A percentile compares a stretch with the other conserved stretches of the same genome.
Evolutionary conservation across 2,888 invertebrate genomes (phyloP).

Genomic region (Clostera curtula): DNA sequence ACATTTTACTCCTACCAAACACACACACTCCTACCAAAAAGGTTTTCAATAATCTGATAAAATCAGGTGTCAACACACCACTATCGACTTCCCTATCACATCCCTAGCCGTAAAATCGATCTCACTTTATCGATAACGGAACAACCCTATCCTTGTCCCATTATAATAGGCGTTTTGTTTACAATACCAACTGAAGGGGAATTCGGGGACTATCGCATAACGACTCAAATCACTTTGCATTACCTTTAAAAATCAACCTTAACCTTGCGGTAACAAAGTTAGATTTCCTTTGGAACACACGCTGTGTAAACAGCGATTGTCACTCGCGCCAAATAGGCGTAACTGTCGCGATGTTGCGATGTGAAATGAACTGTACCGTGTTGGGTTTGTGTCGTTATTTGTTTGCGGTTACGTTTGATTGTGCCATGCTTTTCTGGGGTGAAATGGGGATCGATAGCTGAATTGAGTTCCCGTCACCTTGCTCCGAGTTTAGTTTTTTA

Average conservation of each 20-base stretch:
- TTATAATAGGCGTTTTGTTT: constrained; percentile 73
- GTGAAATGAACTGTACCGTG: constrained; percentile 20
- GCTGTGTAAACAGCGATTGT: constrained; percentile 12
- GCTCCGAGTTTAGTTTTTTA: constrained; percentile 29
- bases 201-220: constrained; percentile 26
- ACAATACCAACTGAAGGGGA: constrained; percentile 65
- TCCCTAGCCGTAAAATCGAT: constrained; percentile 17
- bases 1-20: too few species aligned
- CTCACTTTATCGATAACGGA: constrained; percentile 25
- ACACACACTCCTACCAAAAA: not conserved
- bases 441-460: constrained; percentile 43
- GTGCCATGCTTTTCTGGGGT: constrained; percentile 9
- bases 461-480: constrained; percentile 47
- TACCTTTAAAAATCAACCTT: constrained; percentile 27
- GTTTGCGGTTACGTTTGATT: constrained; percentile 7
- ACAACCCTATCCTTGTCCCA: constrained; percentile 51
- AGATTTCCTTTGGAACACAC: constrained; percentile 12
- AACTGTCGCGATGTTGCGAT: constrained; percentile 14
- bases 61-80: not conserved
- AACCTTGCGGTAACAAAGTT: constrained; percentile 8
- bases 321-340: constrained; percentile 10
- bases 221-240: constrained; percentile 17
- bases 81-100: constrained; percentile 3
- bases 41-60: too few species aligned
- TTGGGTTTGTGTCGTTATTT: constrained; percentile 17